phyloP scores from a whole-genome alignment of 2,888 invertebrate species.

The Cataglyphis livida region DNA sequence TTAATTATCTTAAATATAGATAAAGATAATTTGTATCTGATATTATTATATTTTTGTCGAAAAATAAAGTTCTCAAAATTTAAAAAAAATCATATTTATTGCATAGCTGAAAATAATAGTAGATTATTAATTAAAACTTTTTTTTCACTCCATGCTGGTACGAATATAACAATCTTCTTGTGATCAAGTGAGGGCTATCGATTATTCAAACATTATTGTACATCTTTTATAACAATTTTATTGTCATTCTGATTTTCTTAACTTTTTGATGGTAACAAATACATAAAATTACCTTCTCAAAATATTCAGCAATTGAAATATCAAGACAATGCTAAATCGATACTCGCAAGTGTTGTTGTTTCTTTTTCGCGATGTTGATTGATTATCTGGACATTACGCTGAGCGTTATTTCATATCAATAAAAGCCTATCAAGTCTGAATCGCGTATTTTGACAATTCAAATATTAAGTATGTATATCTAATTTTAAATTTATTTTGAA shows the following conservation, averaged over 20 bases:
- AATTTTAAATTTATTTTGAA: no score
- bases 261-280: background rate
- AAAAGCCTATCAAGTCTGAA: no score
- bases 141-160: background rate
- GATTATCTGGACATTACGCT: no score
- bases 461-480: no score
- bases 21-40: conserved; percentile 2
- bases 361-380: no score
- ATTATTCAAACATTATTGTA: conserved; percentile 18
- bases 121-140: background rate
- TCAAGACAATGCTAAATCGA: background rate
- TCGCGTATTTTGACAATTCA: no score
- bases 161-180: conserved; percentile 18
- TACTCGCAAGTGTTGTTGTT: no score
- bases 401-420: no score
- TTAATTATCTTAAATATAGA: background rate
- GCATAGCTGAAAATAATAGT: conserved; percentile 11
- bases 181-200: conserved; percentile 14
- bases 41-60: background rate
- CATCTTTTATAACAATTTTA: background rate
- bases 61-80: conserved; percentile 25
- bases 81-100: conserved; percentile 38
- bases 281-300: background rate
- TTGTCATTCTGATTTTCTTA: background rate
- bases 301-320: background rate